Conservation (phyloP, 2,113 vertebrate genomes). For the Elephas maximus region DNA sequence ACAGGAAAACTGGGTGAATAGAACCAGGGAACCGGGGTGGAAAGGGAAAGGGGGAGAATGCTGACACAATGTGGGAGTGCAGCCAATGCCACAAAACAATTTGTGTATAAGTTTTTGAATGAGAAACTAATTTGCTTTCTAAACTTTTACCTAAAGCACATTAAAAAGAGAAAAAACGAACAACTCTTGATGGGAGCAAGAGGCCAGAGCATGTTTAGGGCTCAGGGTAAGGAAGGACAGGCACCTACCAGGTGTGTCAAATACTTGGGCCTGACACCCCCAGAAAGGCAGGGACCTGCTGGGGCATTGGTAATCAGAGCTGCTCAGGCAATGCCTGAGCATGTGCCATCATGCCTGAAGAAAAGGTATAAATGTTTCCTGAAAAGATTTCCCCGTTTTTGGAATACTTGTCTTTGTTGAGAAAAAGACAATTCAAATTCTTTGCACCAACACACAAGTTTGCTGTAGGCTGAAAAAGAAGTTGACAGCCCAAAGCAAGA, state of each 20-base stretch:
- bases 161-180: too few relatives aligned
- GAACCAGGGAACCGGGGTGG: too few relatives aligned
- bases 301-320: rapidly evolving
- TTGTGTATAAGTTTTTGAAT: too few relatives aligned
- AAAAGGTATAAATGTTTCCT: not conserved
- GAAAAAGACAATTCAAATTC: not conserved
- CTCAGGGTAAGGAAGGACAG: not conserved
- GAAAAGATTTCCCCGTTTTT: not conserved
- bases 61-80: too few relatives aligned
- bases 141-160: too few relatives aligned
- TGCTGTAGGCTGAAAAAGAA: not conserved
- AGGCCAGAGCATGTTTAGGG: not conserved
- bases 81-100: too few relatives aligned
- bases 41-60: too few relatives aligned
- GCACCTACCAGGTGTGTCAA: not conserved
- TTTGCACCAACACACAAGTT: not conserved
- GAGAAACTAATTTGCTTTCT: too few relatives aligned
- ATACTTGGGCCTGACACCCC: rapidly evolving
- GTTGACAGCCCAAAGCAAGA: not conserved
- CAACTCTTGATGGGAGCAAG: not conserved
- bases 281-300: not conserved
- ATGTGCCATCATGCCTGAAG: not conserved
- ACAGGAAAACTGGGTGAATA: too few relatives aligned
- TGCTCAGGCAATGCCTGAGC: not conserved
- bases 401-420: not conserved